Evolutionary conservation across 1,140 invertebrate species (phyloP).

Genomic region (Eufriesea mexicana): DNA sequence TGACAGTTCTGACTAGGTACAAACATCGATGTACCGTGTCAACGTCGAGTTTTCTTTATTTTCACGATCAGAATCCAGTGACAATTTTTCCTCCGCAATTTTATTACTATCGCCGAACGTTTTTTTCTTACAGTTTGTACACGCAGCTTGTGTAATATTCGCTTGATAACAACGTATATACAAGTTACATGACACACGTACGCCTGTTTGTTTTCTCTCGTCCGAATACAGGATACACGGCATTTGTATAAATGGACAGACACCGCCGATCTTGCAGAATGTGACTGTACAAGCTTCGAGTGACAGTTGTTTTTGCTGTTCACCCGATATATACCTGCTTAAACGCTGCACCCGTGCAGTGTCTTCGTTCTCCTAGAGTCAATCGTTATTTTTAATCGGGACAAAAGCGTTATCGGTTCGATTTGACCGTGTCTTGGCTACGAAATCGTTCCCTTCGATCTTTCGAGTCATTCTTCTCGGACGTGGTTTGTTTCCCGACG

Average conservation of each 20-base stretch:
- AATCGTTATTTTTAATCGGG: neutral
- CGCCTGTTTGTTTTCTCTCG: conserved; percentile 31
- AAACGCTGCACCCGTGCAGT: conserved; percentile 27
- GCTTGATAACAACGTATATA: conserved; percentile 66
- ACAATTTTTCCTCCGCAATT: neutral
- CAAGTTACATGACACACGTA: neutral
- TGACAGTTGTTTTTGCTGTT: conserved; percentile 71
- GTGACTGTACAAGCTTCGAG: conserved; percentile 77
- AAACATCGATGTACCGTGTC: neutral
- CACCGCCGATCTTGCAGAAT: conserved; percentile 78
- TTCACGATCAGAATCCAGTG: neutral
- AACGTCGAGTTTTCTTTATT: neutral
- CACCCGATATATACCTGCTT: conserved; percentile 53
- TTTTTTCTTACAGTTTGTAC: conserved; percentile 49
- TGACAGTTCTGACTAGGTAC: neutral
- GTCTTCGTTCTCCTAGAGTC: conserved; percentile 24
- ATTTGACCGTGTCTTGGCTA: neutral
- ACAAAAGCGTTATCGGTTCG: neutral
- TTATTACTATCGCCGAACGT: conserved; percentile 16
- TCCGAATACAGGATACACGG: conserved; percentile 54
- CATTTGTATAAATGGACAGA: conserved; percentile 64
- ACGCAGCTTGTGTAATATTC: conserved; percentile 70
- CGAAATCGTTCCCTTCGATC: neutral
- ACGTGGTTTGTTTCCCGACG: too few relatives aligned
- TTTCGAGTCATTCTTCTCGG: too few relatives aligned